Evolutionary conservation across 1,140 invertebrate genomes (phyloP), one percentile per base, ranked within the genome.

Genomic region (Oncopodura yosiiana): DNA sequence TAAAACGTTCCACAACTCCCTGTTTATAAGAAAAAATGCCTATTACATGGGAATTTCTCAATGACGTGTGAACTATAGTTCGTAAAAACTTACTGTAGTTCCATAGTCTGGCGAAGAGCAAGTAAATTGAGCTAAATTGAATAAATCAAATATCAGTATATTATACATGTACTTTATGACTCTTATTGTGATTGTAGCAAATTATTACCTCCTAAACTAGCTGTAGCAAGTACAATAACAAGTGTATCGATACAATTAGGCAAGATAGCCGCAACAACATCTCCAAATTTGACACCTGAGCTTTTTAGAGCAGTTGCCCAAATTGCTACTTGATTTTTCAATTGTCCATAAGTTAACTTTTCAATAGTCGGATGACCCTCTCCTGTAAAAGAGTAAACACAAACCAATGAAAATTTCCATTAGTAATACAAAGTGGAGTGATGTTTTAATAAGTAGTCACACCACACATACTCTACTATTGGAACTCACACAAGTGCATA

Each of bases 91-190:
- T 65, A 74, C 75, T 55, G 69, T 68, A 27, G 74, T 70, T 46
- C 78, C 78, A 68, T 79, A 78, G 61, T 79, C 78, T 4, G 76
- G 75, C 3, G 77, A 78, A 2, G 75, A 73, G 16, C 73, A 75
- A 45, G 74, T 77, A n/a, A n/a, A n/a, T n/a, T n/a, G n/a, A n/a
- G n/a, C 78, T 77, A 79, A 3, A 75, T 68, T 11, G 75, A 76
- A 37, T 77, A 8, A 9, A 34, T 34, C 14, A 34, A 34, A 34
- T 9, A 34, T n/a, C n/a, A 34, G 30, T n/a, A 34, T 9, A 9
- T 34, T 34, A 8, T 34, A 34, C 14, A 34, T 9, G 30, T 9
- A 34, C 30, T 34, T 34, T 34, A 9, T n/a, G n/a, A n/a, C n/a
- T n/a, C n/a, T n/a, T n/a, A n/a, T n/a, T n/a, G n/a, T n/a, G n/a